phyloP scores from a whole-genome alignment of 1,140 invertebrate genomes.

The Monomorium pharaonis region DNA sequence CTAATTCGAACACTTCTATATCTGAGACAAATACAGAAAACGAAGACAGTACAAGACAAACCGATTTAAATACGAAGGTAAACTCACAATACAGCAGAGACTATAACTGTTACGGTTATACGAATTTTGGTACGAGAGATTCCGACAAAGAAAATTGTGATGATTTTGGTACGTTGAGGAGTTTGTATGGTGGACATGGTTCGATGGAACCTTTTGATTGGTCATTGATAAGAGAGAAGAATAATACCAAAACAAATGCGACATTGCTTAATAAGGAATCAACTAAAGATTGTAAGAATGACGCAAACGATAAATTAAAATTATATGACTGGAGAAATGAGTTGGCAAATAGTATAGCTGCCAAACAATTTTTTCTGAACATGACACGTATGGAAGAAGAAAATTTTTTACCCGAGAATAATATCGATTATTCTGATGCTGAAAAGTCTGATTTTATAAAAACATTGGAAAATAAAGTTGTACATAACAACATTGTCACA shows the following conservation, averaged over 20 bases:
- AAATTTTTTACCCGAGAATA: neutral
- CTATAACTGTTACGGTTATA: neutral
- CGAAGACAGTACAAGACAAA: neutral
- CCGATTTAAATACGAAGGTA: neutral
- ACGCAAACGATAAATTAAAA: neutral
- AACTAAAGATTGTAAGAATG: neutral
- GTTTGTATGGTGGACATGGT: slow-evolving; percentile 43
- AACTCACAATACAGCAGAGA: neutral
- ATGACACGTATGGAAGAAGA: neutral
- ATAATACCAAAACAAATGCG: neutral
- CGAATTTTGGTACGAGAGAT: neutral
- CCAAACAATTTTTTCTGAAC: slow-evolving; percentile 24
- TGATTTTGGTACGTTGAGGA: slow-evolving; percentile 14
- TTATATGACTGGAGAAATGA: neutral
- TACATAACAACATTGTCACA: neutral
- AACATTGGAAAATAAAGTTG: neutral
- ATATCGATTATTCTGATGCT: neutral
- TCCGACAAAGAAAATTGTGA: slow-evolving; percentile 5
- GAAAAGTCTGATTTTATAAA: neutral
- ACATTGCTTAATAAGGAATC: neutral
- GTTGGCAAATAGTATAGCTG: neutral
- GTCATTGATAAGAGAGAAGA: neutral
- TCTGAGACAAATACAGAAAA: neutral
- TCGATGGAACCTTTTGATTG: slow-evolving; percentile 63
- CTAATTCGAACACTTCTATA: neutral